Percentiles rank a stretch among this genome's conserved stretches.
Conservation (phyloP, 2,797 vertebrate species). For the Synaphobranchus kaupii region DNA sequence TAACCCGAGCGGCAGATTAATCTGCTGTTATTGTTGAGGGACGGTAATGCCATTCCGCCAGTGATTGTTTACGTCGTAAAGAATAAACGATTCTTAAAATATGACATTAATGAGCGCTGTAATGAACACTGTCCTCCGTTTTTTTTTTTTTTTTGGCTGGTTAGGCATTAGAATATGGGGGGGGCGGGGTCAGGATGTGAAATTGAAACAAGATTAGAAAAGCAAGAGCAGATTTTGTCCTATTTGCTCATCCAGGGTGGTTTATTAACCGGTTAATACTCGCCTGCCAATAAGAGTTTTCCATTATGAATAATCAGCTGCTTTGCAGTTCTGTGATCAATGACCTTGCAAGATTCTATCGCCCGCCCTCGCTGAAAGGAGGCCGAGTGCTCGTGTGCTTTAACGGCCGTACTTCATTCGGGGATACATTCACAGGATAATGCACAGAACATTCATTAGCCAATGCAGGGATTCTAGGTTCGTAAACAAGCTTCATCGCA, state of each 20-base stretch:
- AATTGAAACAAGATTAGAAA: neutral
- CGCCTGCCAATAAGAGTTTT: neutral
- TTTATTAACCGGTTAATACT: neutral
- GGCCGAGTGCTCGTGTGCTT: neutral
- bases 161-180: neutral
- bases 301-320: neutral
- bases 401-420: neutral
- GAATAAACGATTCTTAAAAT: neutral
- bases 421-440: neutral
- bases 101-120: neutral
- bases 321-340: neutral
- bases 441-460: neutral
- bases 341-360: slow-evolving; percentile 41
- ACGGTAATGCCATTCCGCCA: neutral
- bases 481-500: neutral
- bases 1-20: neutral
- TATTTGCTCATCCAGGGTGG: neutral
- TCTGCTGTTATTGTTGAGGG: neutral
- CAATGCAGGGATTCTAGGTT: neutral
- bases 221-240: neutral
- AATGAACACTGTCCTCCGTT: neutral
- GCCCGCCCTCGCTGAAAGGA: neutral
- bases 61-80: neutral
- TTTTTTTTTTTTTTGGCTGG: neutral
- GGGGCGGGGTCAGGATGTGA: neutral